phyloP scores from a whole-genome alignment of 2,888 invertebrate genomes.

The Antheraea assamensis region DNA sequence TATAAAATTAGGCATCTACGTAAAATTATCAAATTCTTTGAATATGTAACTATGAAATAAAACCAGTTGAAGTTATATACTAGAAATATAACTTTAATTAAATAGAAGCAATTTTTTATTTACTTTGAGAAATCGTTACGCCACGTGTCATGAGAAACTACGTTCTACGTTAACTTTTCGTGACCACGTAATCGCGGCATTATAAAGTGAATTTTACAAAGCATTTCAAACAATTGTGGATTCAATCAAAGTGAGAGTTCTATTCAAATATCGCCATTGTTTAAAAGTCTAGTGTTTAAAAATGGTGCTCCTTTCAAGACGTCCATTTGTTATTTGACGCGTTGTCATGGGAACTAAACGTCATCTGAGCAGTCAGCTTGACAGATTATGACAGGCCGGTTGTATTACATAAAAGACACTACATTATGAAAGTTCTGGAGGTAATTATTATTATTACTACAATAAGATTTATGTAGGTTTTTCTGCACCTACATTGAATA shows the following conservation, averaged over 20 bases:
- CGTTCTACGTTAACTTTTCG: constrained; percentile 6
- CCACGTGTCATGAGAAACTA: constrained; percentile 11
- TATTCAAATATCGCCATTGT: constrained; percentile 71
- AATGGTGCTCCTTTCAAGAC: constrained; percentile 61
- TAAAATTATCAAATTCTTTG: not conserved
- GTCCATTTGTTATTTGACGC: constrained; percentile 32
- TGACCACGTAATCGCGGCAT: not conserved
- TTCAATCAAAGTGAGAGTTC: constrained; percentile 63
- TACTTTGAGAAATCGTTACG: not conserved
- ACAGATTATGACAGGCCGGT: constrained; percentile 33
- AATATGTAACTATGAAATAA: not conserved
- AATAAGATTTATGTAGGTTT: not conserved
- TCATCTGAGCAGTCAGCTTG: constrained; percentile 49
- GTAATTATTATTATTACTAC: not conserved
- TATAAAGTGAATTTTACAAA: constrained; percentile 41
- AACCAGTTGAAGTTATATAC: not conserved
- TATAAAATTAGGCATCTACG: too few relatives aligned
- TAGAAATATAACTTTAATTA: not conserved
- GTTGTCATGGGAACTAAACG: constrained; percentile 53
- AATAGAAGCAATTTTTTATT: not conserved
- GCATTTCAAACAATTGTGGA: constrained; percentile 59
- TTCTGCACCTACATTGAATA: not conserved
- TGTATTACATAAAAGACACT: constrained; percentile 6
- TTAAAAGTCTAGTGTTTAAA: constrained; percentile 60
- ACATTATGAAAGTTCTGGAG: not conserved